Base-by-base conservation (phyloP, 30 jellyfish, hydroid and myxozoan species). In the Aurelia sp. region DNA sequence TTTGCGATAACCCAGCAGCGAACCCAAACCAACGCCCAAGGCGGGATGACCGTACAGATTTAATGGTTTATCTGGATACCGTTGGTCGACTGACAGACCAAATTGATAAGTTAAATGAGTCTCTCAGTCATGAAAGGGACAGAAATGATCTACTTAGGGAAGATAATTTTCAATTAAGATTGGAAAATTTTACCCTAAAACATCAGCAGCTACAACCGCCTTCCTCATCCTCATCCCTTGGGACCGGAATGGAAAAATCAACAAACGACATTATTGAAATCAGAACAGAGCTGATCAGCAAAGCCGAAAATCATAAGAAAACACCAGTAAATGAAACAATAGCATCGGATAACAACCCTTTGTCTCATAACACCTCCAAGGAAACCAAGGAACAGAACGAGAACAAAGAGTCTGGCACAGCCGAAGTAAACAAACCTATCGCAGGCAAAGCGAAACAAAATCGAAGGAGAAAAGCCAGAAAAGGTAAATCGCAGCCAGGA, bases 31-130 rank as follows among this genome's bases (percentile, higher is more conserved):
- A n/a, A n/a, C n/a, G n/a, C n/a, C n/a, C n/a, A n/a, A 72, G 51
- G 67, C 51, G 22, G 57, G 83, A 40, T 35, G 67, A 72, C 71
- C 69, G 70, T 48, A 44, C 83, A 35, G 83, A 72, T 19, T 72
- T 72, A 24, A 72, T 47, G 83, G 67, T 72, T 40, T 72, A 35
- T 72, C 67, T 72, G 83, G 83, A 72, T 48, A 72, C 83, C 41
- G 57, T 72, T 20, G 69, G 22, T 72, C 70, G 83, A 9, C 41
- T 72, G 67, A 72, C 83, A 72, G 83, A 72, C 35, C 83, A 72
- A 35, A 35, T 72, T 24, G 69, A 72, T 47, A 72, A 72, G 27
- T 41, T 72, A 41, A 72, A 50, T 72, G 31, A 31, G 57, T 72
- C 35, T 72, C 83, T 72, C 83, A 48, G 57, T 20, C 83, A 48